Evolutionary conservation across 2,113 vertebrate genomes (phyloP), one percentile per base, ranked within the genome.

Genomic region (Bos taurus): DNA sequence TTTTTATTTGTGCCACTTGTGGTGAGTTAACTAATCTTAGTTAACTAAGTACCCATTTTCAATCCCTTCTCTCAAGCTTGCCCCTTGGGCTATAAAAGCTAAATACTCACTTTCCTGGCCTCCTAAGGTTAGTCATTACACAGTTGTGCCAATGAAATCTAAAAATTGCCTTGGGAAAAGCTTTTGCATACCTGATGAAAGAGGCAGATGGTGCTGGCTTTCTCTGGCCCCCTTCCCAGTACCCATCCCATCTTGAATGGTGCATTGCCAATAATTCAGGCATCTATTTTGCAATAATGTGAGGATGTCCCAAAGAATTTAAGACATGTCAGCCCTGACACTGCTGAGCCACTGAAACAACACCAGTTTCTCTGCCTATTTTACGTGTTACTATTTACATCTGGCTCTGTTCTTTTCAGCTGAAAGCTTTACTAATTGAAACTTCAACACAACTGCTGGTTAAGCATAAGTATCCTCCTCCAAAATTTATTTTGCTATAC

Each of bases 151-250:
- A 91, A 95, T 94, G 67, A 97, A 98, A 95, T 94, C 91, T 97
- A 97, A 95, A 96, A 97, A 94, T 78, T 95, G 91, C 95, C 78
- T 90, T 67, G 91, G 90, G 95, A 96, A 94, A 97, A 97, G 81
- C 89, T 78, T 82, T 2, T 91, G 36, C 60, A 86, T 78, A 96
- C 59, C 74, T 95, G 94, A 97, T 91, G 71, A 87, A 97, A 97
- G 74, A 95, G 77, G 36, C 93, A 98, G 95, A 96, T 93, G 97
- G 97, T 54, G 33, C 59, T 48, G 78, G 85, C 46, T 33, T 40
- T 92, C 78, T 50, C 88, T 88, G 88, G 84, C 54, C 77, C 40
- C 26, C 48, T 96, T 90, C 84, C 91, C 40, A 4, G 74, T 5
- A 83, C 74, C 77, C 80, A 64, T 95, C 92, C 94, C 85, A 88